Conservation (phyloP, 1,140 invertebrate species). For the Cotesia chilonis region DNA sequence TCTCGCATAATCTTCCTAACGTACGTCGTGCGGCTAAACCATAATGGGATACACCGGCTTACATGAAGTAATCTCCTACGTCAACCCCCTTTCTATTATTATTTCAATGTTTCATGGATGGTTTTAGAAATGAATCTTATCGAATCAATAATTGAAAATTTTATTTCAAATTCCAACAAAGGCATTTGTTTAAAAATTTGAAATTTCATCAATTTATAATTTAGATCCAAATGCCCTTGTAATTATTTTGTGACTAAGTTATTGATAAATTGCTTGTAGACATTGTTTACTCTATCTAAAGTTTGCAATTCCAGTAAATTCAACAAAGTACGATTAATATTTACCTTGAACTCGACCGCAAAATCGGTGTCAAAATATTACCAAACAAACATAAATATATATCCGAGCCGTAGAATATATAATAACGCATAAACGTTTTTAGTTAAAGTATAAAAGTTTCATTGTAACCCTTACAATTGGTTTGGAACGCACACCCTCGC, state of each 20-base stretch:
- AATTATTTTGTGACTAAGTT: too few relatives aligned
- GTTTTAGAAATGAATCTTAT: not conserved
- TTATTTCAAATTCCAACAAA: too few relatives aligned
- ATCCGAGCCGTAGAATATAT: not conserved
- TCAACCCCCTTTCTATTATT: not conserved
- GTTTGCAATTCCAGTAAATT: too few relatives aligned
- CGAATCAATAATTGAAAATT: constrained; percentile 4
- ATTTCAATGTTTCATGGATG: not conserved
- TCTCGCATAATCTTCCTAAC: constrained; percentile 53
- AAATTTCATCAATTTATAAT: too few relatives aligned
- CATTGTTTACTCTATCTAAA: too few relatives aligned
- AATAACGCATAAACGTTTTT: not conserved
- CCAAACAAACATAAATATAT: constrained; percentile 43
- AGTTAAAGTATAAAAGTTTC: not conserved
- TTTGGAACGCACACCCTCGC: constrained; percentile 26
- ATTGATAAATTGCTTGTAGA: too few relatives aligned
- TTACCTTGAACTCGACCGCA: not conserved
- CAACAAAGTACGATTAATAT: too few relatives aligned
- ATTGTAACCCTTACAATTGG: not conserved
- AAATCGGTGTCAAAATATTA: constrained; percentile 51
- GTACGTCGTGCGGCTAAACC: constrained; percentile 47
- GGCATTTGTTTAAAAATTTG: too few relatives aligned
- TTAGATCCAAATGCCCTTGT: too few relatives aligned
- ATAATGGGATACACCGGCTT: constrained; percentile 55
- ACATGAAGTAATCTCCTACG: constrained; percentile 55